phyloP scores from a whole-genome alignment of 1,140 invertebrate species.

The Macrobrachium nipponense region DNA sequence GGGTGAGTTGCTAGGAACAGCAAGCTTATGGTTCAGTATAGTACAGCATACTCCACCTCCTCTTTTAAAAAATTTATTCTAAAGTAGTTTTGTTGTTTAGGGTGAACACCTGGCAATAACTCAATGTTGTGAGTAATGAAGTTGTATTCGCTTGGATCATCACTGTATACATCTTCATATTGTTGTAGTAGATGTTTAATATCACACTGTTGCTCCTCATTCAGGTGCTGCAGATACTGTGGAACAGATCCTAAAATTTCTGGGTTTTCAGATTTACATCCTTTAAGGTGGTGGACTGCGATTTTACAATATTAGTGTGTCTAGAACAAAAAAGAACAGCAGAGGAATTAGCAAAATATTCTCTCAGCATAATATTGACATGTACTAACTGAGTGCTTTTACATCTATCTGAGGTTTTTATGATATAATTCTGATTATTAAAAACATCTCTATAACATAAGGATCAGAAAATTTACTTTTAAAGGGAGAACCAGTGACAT shows the following conservation, averaged over 20 bases:
- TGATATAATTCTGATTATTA: slow-evolving; percentile 2
- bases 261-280: neutral
- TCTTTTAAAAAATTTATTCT: neutral
- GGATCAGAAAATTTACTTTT: neutral
- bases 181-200: neutral
- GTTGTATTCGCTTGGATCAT: neutral
- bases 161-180: neutral
- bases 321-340: too few relatives aligned
- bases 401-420: neutral
- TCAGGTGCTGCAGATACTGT: neutral
- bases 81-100: neutral
- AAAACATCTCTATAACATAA: neutral
- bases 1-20: neutral
- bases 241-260: neutral
- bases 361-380: slow-evolving; percentile 1
- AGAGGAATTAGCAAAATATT: too few relatives aligned
- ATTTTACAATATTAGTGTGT: neutral
- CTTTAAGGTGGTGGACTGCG: neutral
- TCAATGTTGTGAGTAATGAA: neutral
- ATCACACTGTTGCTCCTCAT: neutral
- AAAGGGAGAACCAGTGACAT: neutral
- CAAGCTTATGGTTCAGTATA: neutral
- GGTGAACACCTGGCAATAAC: neutral
- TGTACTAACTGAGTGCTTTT: slow-evolving; percentile 2
- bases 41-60: neutral